Percentiles rank a stretch among this genome's conserved stretches.
Conservation (phyloP, 2,797 vertebrate species). For the Chloroceryle amazona region DNA sequence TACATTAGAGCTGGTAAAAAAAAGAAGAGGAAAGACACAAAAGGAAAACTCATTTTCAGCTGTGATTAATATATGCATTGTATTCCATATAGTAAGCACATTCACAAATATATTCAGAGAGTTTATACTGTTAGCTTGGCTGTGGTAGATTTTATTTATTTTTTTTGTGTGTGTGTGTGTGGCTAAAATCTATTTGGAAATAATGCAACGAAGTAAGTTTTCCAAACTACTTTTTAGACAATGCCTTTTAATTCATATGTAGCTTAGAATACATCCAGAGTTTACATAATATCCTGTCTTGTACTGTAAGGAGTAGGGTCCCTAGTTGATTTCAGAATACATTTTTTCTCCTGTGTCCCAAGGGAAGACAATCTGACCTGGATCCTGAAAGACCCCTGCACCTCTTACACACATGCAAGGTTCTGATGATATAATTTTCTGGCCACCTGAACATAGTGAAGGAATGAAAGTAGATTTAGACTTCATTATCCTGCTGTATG, state of each 20-base stretch:
- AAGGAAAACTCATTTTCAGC: not conserved
- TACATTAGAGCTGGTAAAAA: not conserved
- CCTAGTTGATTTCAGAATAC: not conserved
- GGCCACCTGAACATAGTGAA: not conserved
- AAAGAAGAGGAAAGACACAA: not conserved
- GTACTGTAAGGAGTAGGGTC: not conserved
- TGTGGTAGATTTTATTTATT: not conserved
- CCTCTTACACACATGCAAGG: rapidly evolving
- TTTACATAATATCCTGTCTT: not conserved
- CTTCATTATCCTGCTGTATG: not conserved
- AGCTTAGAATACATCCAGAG: not conserved
- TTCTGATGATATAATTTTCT: not conserved
- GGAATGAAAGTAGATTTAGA: not conserved
- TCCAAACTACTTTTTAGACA: not conserved
- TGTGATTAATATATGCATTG: not conserved
- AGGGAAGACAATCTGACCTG: not conserved
- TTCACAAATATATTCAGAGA: not conserved
- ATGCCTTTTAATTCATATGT: not conserved
- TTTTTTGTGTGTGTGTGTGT: not conserved
- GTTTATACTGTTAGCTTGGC: not conserved
- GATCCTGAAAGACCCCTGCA: not conserved
- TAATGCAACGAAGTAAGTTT: not conserved
- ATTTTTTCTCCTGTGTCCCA: not conserved
- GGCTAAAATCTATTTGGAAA: not conserved
- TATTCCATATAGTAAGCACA: not conserved